These are phyloP conservation scores for Campoletis sonorensis DNA, from an alignment of 1,140 invertebrate species.

Conservation along the genomic window DNA sequence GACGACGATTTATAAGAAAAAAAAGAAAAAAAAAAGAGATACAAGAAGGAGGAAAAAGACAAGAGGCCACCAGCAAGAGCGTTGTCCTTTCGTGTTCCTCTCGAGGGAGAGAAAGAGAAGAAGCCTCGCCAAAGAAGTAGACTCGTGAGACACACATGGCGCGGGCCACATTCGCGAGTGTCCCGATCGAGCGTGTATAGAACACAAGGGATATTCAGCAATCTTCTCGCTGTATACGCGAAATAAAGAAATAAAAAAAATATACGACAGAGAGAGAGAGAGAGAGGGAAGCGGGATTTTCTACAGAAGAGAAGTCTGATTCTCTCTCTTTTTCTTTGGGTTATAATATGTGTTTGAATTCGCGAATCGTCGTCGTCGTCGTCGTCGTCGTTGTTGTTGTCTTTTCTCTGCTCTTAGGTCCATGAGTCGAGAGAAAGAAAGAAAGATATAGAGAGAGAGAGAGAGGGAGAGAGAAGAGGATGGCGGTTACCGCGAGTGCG, in stretches of 20 bases:
- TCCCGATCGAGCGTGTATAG: conserved; percentile 9
- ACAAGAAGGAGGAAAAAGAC: conserved; percentile 33
- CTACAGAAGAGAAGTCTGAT: conserved; percentile 17
- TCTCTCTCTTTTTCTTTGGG: conserved; percentile 28
- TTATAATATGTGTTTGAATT: conserved; percentile 13
- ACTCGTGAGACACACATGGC: conserved; percentile 38
- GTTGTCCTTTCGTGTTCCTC: conserved; percentile 43
- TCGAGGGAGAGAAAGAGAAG: conserved; percentile 43
- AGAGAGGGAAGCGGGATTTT: background rate
- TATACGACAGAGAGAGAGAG: background rate
- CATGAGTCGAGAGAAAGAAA: conserved; percentile 1
- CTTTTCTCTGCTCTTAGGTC: background rate
- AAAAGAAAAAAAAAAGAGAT: background rate
- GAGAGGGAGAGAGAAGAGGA: background rate
- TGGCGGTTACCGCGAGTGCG: conserved; percentile 51
- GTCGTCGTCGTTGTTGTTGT: background rate
- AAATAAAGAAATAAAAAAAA: conserved; percentile 28
- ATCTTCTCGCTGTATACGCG: conserved; percentile 22
- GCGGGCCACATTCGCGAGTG: conserved; percentile 51
- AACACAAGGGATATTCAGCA: conserved; percentile 10
- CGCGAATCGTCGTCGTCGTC: conserved; percentile 14
- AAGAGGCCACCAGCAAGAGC: conserved; percentile 43
- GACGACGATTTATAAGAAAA: background rate
- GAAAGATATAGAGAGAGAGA: background rate
- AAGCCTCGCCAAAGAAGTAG: conserved; percentile 46